These are phyloP conservation scores for Camelus dromedarius DNA, from an alignment of 2,113 vertebrate genomes.

Conservation along the genomic window DNA sequence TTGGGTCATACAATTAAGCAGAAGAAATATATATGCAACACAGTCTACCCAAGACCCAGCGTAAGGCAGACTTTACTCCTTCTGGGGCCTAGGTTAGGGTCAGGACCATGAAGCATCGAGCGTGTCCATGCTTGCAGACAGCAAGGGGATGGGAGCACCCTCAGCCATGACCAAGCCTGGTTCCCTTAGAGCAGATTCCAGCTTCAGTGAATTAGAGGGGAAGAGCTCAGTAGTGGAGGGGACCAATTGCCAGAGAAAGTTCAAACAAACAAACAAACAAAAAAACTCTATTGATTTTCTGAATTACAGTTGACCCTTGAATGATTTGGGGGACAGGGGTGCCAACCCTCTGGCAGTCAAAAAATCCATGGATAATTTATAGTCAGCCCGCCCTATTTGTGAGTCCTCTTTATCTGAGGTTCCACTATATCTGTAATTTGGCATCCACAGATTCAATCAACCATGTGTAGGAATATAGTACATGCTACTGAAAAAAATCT, in stretches of 20 bases:
- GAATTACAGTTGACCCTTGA: neutral
- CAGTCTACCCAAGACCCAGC: neutral
- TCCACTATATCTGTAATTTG: neutral
- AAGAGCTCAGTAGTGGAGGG: neutral
- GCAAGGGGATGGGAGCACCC: neutral
- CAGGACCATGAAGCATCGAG: accelerated
- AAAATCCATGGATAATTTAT: neutral
- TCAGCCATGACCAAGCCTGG: neutral
- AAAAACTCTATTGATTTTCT: neutral
- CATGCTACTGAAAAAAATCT: neutral
- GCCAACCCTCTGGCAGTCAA: neutral
- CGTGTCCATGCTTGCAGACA: neutral
- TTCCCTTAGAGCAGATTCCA: neutral
- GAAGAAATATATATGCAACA: neutral
- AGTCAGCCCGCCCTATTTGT: neutral
- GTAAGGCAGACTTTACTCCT: neutral
- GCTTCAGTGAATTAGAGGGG: neutral
- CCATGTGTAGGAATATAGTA: neutral
- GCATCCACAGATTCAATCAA: neutral
- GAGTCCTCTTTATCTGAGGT: neutral
- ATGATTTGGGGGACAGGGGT: neutral
- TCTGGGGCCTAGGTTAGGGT: neutral
- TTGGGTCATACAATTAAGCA: neutral
- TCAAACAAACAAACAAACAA: neutral
- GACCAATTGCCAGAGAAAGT: neutral